Evolutionary conservation across 2,113 vertebrate species (phyloP), one percentile per base, ranked within the genome.

Genomic region (Eublepharis macularius): DNA sequence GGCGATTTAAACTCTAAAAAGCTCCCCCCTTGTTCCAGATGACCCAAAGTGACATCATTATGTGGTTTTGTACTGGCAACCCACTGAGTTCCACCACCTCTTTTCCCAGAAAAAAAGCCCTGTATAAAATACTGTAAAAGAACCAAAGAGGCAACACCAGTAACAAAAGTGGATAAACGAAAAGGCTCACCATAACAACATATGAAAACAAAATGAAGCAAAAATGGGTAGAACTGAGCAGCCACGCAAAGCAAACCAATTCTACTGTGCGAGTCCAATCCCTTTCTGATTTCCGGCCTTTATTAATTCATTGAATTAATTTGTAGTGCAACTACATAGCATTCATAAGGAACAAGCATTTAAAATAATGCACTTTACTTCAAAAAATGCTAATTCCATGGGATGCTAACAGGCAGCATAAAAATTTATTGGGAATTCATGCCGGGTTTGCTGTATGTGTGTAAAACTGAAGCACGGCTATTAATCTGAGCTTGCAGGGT

Each of bases 311-410:
- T n/a, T n/a, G n/a, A 69, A 69, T 16, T 84, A 0, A 76, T 87
- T 90, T 83, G 76, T 83, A 70, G 75, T 34, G 60, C 54, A 74
- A 88, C 69, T 90, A 81, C 81, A 69, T 85, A 87, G 80, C 83
- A 91, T 88, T 79, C 89, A 89, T 91, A 79, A 83, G 17, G 92
- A 91, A 93, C 89, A 68, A 45, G 29, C 88, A 84, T 85, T 90
- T 90, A 86, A 87, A 86, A 74, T 41, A 77, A 80, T 75, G 75
- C 77, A 26, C 0, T 6, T 47, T 83, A 19, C 60, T 78, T 75
- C 70, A 76, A 49, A 54, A 68, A 0, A 11, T 45, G 78, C 84
- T 77, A 43, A 74, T 43, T 57, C 41, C 81, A 86, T 0, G 34
- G 78, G 34, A 69, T 72, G 87, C 65, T 65, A 80, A 76, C 14